phyloP scores from a whole-genome alignment of 30 jellyfish, hydroid and myxozoan species.

The Euphysa ruthae region DNA sequence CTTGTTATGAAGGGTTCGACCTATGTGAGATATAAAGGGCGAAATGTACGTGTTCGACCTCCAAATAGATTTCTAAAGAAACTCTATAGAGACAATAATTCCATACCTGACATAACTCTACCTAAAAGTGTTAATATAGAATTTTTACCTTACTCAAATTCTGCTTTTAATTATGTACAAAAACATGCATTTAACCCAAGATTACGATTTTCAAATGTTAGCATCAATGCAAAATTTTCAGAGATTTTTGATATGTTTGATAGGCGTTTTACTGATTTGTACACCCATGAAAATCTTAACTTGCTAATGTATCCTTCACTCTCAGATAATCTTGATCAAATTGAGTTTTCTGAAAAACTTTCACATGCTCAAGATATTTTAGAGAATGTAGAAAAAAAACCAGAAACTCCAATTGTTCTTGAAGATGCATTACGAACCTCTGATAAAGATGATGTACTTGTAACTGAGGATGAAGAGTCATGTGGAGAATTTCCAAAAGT shows the following conservation, averaged over 20 bases:
- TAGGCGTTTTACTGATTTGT: constrained; percentile 42
- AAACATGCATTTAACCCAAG: constrained; percentile 76
- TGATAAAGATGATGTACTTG: not conserved
- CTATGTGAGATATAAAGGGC: constrained; percentile 56
- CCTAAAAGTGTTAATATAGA: constrained; percentile 73
- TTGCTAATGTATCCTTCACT: constrained; percentile 34
- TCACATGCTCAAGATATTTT: constrained; percentile 19
- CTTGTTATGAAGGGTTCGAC: constrained; percentile 74
- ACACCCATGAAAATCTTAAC: constrained; percentile 35
- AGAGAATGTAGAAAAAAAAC: constrained; percentile 7
- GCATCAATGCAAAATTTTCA: constrained; percentile 23
- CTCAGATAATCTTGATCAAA: constrained; percentile 7
- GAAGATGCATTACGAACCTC: constrained; percentile 9
- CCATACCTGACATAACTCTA: constrained; percentile 39
- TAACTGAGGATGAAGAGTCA: constrained; percentile 8
- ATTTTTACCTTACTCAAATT: constrained; percentile 61
- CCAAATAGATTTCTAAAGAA: constrained; percentile 67
- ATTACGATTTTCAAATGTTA: constrained; percentile 34
- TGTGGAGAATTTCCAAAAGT: constrained; percentile 13
- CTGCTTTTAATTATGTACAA: constrained; percentile 69
- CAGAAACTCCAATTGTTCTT: constrained; percentile 19
- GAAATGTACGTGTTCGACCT: constrained; percentile 71
- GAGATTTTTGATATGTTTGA: constrained; percentile 36
- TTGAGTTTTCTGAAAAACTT: constrained; percentile 8
- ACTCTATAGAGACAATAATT: constrained; percentile 39